Percentiles rank a stretch among this genome's conserved stretches.
Conservation (phyloP, 1,140 invertebrate genomes). For the Drosophila tani region DNA sequence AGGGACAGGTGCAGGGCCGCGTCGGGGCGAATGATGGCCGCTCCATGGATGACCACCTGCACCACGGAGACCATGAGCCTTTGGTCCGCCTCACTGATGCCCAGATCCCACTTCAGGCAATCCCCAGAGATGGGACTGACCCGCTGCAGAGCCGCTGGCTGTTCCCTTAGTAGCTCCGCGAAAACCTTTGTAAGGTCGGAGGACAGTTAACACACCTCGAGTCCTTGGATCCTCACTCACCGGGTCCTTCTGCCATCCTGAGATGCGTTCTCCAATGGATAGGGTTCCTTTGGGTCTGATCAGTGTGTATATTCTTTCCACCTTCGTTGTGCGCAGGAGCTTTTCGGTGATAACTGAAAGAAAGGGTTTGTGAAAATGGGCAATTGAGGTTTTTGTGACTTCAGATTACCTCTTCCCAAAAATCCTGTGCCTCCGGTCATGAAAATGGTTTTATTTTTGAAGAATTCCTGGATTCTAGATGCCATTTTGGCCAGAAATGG, state of each 20-base stretch:
- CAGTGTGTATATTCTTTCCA: constrained; percentile 90
- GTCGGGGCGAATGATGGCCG: constrained; percentile 93
- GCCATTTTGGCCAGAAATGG: constrained; percentile 10
- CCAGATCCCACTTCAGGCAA: constrained; percentile 87
- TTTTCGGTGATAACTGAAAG: constrained; percentile 90
- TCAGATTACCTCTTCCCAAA: constrained; percentile 34
- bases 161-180: constrained; percentile 3
- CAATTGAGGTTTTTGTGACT: too few relatives aligned
- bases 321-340: constrained; percentile 90
- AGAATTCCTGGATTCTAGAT: constrained; percentile 33
- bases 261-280: constrained; percentile 87
- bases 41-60: constrained; percentile 92
- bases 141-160: constrained; percentile 13
- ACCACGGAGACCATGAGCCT: constrained; percentile 81
- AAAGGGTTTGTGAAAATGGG: background rate
- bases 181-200: constrained; percentile 23
- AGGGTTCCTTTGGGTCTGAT: constrained; percentile 91
- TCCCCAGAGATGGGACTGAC: constrained; percentile 86
- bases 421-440: constrained; percentile 49
- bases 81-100: constrained; percentile 87
- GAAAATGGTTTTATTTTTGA: constrained; percentile 42
- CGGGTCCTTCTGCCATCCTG: constrained; percentile 87
- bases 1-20: constrained; percentile 89
- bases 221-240: constrained; percentile 33
- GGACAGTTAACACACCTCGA: background rate